These are phyloP conservation scores for Halcyon malimbica DNA, from an alignment of 2,113 vertebrate genomes.

Conservation along the genomic window DNA sequence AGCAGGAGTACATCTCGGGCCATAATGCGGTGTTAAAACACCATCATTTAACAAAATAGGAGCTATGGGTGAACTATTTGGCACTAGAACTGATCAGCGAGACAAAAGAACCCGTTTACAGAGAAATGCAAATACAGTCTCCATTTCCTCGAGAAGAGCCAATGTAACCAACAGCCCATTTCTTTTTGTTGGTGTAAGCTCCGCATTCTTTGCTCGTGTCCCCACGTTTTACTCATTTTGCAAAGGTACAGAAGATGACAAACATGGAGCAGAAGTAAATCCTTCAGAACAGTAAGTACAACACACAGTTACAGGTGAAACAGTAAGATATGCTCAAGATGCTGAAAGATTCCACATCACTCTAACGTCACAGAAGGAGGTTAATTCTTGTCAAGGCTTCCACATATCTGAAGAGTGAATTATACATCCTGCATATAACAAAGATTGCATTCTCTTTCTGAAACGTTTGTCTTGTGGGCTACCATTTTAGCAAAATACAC, in stretches of 20 bases:
- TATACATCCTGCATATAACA: rapidly evolving
- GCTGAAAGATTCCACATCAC: neutral
- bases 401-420: neutral
- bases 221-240: neutral
- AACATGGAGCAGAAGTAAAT: neutral
- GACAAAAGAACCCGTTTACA: neutral
- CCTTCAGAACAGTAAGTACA: neutral
- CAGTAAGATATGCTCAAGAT: neutral
- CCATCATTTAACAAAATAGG: neutral
- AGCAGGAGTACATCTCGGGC: neutral
- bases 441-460: neutral
- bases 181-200: neutral
- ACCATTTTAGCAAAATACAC: rapidly evolving
- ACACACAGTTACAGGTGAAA: neutral
- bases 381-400: neutral
- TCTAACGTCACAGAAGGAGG: neutral
- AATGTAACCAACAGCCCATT: neutral
- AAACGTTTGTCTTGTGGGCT: rapidly evolving
- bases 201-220: neutral
- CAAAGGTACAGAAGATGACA: neutral
- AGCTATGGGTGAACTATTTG: rapidly evolving
- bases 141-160: neutral
- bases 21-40: neutral
- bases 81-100: neutral
- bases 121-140: neutral